phyloP scores from a whole-genome alignment of 2,888 invertebrate genomes.

The Liodrosophila aerea region DNA sequence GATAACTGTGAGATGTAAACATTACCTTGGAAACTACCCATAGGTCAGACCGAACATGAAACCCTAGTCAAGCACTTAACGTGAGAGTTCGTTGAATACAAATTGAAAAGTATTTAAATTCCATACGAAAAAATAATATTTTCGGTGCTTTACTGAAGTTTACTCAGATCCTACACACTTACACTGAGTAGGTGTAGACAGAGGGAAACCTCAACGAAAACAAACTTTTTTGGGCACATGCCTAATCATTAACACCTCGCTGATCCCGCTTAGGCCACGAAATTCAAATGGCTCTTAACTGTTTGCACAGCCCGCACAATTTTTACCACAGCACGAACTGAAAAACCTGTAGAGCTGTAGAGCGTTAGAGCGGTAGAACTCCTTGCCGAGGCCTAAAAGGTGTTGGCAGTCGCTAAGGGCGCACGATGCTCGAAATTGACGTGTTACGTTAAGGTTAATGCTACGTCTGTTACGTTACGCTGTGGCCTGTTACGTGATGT shows the following conservation, averaged over 20 bases:
- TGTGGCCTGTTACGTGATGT: constrained; percentile 47
- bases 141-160: constrained; percentile 23
- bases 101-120: constrained; percentile 25
- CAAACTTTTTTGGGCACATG: constrained; percentile 7
- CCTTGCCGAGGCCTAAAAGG: constrained; percentile 36
- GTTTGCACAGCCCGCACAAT: constrained; percentile 35
- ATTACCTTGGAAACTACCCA: too few relatives aligned
- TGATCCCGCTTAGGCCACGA: constrained; percentile 35
- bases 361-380: too few relatives aligned
- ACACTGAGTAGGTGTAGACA: constrained; percentile 20
- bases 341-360: too few relatives aligned
- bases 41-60: not conserved
- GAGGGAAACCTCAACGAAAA: constrained; percentile 13
- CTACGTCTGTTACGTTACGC: constrained; percentile 25
- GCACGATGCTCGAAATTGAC: constrained; percentile 41
- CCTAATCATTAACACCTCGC: constrained; percentile 64
- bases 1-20: too few relatives aligned
- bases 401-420: constrained; percentile 49
- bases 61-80: constrained; percentile 7
- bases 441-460: constrained; percentile 44
- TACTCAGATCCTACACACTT: not conserved
- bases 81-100: not conserved
- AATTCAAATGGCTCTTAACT: constrained; percentile 34
- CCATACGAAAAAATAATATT: constrained; percentile 25
- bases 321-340: constrained; percentile 5